Conservation (phyloP, 2,113 vertebrate genomes). For the Coregonus clupeaformis region DNA sequence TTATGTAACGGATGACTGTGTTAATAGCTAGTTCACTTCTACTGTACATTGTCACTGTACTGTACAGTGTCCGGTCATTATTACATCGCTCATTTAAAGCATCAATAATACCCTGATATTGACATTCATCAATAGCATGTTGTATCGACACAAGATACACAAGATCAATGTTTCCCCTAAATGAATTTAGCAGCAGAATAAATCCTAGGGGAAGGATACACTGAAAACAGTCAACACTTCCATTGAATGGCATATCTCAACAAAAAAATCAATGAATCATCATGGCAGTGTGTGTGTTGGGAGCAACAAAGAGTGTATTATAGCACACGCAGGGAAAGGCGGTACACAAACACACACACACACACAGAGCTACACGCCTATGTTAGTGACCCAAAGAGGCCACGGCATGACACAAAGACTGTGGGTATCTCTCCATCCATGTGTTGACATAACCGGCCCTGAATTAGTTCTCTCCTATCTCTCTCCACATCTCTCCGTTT, state of each 20-base stretch:
- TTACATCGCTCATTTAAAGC: neutral
- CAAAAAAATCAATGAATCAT: too few species aligned
- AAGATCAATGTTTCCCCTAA: too few species aligned
- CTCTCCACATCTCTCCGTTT: constrained; percentile 46
- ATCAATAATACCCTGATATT: constrained; percentile 29
- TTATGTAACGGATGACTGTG: constrained; percentile 4
- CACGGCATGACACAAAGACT: constrained; percentile 13
- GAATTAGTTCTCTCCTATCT: constrained; percentile 37
- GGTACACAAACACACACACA: too few species aligned
- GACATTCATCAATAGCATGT: constrained; percentile 41
- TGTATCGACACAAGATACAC: too few species aligned
- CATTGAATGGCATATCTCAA: neutral
- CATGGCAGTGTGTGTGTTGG: too few species aligned
- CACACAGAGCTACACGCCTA: too few species aligned
- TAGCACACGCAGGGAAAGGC: too few species aligned
- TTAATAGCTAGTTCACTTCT: neutral
- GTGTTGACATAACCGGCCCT: constrained; percentile 46
- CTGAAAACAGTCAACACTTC: too few species aligned
- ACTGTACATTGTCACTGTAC: neutral
- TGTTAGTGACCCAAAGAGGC: neutral
- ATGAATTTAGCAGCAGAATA: too few species aligned
- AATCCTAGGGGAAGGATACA: too few species aligned
- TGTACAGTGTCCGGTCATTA: neutral
- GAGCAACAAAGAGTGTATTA: too few species aligned
- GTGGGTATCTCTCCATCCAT: constrained; percentile 41